Evolutionary conservation across 2,888 invertebrate species (phyloP).

Genomic region (Synergus gifuensis): DNA sequence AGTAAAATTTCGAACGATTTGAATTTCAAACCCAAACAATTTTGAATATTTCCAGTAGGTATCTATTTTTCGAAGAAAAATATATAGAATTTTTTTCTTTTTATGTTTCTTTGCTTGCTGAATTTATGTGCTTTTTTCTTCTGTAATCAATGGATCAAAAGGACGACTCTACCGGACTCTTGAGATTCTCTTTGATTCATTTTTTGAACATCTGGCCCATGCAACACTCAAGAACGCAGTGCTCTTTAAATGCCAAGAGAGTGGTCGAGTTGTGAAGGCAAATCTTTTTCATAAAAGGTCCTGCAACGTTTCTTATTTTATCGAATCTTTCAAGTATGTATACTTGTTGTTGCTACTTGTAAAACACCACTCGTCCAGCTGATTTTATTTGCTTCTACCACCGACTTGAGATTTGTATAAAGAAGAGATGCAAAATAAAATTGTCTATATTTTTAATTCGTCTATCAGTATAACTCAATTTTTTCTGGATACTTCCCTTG

Average conservation of each 20-base stretch:
- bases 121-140: background rate
- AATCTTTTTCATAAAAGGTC: slow-evolving; percentile 32
- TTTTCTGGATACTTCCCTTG: too few species aligned
- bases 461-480: too few species aligned
- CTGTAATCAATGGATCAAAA: background rate
- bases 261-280: slow-evolving; percentile 38
- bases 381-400: background rate
- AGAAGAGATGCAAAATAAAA: background rate
- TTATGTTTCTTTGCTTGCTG: background rate
- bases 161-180: slow-evolving; percentile 26
- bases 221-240: slow-evolving; percentile 19
- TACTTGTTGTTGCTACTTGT: slow-evolving; percentile 35
- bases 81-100: too few species aligned
- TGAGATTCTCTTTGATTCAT: slow-evolving; percentile 5
- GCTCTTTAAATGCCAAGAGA: slow-evolving; percentile 38
- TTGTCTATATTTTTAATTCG: background rate
- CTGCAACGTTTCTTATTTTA: slow-evolving; percentile 26
- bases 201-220: slow-evolving; percentile 22
- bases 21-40: too few species aligned
- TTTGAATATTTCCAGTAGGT: too few species aligned
- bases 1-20: too few species aligned
- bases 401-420: background rate
- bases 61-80: too few species aligned
- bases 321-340: slow-evolving; percentile 34
- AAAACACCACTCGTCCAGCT: background rate